Base-by-base conservation (phyloP, 2,888 invertebrate species). In the Bombylius discolor region DNA sequence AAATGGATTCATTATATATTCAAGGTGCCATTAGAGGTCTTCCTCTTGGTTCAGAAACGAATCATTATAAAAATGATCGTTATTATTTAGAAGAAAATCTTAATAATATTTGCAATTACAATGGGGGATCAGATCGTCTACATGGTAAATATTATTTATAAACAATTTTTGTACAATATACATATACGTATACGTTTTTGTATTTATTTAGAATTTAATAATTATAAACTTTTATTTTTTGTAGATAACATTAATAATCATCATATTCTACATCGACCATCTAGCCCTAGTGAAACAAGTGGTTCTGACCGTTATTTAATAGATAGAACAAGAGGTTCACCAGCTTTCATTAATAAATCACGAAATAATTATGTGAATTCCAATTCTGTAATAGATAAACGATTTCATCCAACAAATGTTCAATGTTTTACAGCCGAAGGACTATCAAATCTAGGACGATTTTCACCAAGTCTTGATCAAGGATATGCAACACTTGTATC, bases 401-500 rank as follows among this genome's bases (percentile, higher is more conserved):
- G 66, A 33, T 67, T 68, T 57, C 69, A 69, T 60, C 72, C 71
- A 49, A 66, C 68, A 62, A 71, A 72, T 64, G 71, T 70, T 62
- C 72, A 71, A 66, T 70, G 70, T 60, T 67, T 73, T 31, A 56
- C 52, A 5, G 66, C 72, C 39, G 73, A 74, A 52, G 73, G 73
- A 23, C 63, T 73, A 13, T 70, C 73, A 57, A 70, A 70, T 60
- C 64, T 73, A 57, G 73, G 72, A 14, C 76, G 80, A 62, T 77
- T 79, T 60, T 81, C 81, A 66, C 83, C 87, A 47, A 85, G 82
- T 66, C 76, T 87, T 47, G 89, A 89, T 72, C 87, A 89, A 70
- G 89, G 89, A 3, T 89, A 89, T 74, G 88, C 88, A 64, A 89
- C 89, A 8, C 73, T 89, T 56, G 84, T 86, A 0, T 78, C 81